These are phyloP conservation scores for Subacronicta megacephala DNA, from an alignment of 2,888 invertebrate genomes.

Conservation along the genomic window DNA sequence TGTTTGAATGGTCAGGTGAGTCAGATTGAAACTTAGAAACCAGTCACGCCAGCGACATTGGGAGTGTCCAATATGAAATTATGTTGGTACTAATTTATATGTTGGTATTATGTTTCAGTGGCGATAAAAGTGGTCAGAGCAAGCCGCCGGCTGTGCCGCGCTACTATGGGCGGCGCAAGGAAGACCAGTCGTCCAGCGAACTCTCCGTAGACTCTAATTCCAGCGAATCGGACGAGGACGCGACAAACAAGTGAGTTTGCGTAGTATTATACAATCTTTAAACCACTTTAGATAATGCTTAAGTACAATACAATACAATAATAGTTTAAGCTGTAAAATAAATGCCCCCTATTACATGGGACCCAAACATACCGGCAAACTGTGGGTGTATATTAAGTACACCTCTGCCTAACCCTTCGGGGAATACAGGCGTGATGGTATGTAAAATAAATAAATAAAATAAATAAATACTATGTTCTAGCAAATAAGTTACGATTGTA, in stretches of 20 bases:
- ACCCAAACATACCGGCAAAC: too few relatives aligned
- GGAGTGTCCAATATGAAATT: conserved; percentile 3
- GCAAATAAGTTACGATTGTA: too few relatives aligned
- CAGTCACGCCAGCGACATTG: conserved; percentile 15
- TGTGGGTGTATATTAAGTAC: too few relatives aligned
- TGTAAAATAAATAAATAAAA: too few relatives aligned
- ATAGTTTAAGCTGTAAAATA: too few relatives aligned
- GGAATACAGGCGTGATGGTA: too few relatives aligned
- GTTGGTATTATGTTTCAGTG: conserved; percentile 41
- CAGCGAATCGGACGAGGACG: conserved; percentile 69
- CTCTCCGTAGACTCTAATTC: conserved; percentile 82
- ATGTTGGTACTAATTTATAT: conserved; percentile 19
- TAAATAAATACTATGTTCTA: too few relatives aligned
- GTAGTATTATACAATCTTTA: neutral
- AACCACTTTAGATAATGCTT: too few relatives aligned
- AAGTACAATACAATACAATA: too few relatives aligned
- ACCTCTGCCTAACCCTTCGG: too few relatives aligned
- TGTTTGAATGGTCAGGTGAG: conserved; percentile 50
- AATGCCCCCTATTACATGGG: too few relatives aligned
- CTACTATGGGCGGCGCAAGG: conserved; percentile 85
- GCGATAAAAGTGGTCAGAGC: conserved; percentile 52
- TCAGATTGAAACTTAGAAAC: conserved; percentile 24
- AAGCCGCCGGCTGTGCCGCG: conserved; percentile 71
- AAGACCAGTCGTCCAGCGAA: conserved; percentile 85
- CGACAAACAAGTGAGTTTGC: conserved; percentile 74